Base-by-base conservation (phyloP, 1,140 invertebrate genomes). In the Drosophila quadrilineata region DNA sequence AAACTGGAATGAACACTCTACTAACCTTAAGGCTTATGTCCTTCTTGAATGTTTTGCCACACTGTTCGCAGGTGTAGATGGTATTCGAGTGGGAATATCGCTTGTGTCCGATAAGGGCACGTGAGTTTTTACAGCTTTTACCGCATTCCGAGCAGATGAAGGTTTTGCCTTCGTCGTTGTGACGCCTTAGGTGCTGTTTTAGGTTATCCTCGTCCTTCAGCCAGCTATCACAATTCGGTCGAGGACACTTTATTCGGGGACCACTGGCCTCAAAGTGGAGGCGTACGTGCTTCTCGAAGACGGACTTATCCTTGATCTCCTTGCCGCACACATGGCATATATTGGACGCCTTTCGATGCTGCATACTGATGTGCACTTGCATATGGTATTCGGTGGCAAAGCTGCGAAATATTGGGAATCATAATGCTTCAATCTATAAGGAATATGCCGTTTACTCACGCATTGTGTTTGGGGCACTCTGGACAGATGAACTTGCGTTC, bases 271-370 rank as follows among this genome's bases (percentile, higher is more conserved):
- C 87, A 8, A 86, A 88, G 41, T 89, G 87, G 52, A 82, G 59
- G 6, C 87, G 84, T 5, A 89, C 79, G 50, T 89, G 87, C 26
- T 89, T 89, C 35, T 88, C 87, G 24, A 89, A 89, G n/a, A 85
- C 73, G 16, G 75, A 64, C 41, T 89, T 89, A 21, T 86, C 85
- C 22, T 85, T 76, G 21, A 89, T 89, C 17, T 75, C 82, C 33
- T 89, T 89, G 6, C 85, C 87, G 36, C 87, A 89, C 8, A 89
- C 87, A 72, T 89, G 85, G 19, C 87, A 89, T 3, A 89, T 68
- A 46, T 89, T 86, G 1, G 75, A 65, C 14, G 75, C 87, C 22
- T 72, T 75, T 17, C 73, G 69, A 43, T 89, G 84, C 35, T 75
- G 76, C 73, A 82, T 88, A 50, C 74, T 87, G 3, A 79, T 67